A percentile compares a stretch with the other conserved stretches of the same genome.
Evolutionary conservation across 1,140 invertebrate species (phyloP).

Genomic region (Heliconius congener): DNA sequence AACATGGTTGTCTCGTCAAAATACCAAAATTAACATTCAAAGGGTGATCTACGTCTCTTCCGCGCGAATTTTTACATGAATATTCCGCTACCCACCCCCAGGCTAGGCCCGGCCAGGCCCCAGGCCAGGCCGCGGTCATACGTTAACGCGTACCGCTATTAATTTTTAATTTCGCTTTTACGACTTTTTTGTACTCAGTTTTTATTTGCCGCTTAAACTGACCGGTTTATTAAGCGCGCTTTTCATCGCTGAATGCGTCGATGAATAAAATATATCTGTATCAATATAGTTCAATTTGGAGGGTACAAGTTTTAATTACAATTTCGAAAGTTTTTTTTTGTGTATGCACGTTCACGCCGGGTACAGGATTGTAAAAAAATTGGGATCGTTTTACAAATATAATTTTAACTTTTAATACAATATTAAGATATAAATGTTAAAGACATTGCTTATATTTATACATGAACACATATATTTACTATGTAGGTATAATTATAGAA

Average conservation of each 20-base stretch:
- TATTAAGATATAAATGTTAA: too few species aligned
- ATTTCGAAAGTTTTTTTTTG: background rate
- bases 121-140: constrained; percentile 36
- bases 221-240: constrained; percentile 37
- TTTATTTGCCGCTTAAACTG: constrained; percentile 37
- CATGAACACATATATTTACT: too few species aligned
- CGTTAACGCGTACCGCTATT: constrained; percentile 49
- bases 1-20: constrained; percentile 19
- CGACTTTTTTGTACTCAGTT: constrained; percentile 44
- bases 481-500: too few species aligned
- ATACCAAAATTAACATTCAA: constrained; percentile 39
- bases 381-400: too few species aligned
- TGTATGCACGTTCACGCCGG: background rate
- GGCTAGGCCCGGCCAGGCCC: constrained; percentile 8
- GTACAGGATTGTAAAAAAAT: background rate
- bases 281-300: constrained; percentile 18
- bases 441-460: too few species aligned
- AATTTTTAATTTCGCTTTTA: constrained; percentile 60
- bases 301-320: constrained; percentile 11
- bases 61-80: constrained; percentile 44
- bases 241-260: constrained; percentile 31
- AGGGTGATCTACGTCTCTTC: constrained; percentile 35
- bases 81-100: constrained; percentile 29
- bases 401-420: too few species aligned
- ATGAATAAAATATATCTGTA: constrained; percentile 22